These are phyloP conservation scores for Gadopsis marmoratus DNA, from an alignment of 2,797 vertebrate genomes.

Conservation along the genomic window DNA sequence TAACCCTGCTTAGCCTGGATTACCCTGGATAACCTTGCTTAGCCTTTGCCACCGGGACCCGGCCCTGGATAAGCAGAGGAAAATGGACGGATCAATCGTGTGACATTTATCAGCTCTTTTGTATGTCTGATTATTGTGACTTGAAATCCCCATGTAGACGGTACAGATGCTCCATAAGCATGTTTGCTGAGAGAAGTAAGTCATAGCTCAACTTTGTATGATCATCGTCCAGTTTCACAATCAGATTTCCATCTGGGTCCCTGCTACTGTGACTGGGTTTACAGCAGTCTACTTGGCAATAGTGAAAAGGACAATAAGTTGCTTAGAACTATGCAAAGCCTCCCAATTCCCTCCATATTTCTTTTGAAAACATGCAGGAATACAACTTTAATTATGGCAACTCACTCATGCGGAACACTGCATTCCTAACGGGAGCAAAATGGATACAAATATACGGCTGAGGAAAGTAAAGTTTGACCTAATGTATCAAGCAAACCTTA, in stretches of 20 bases:
- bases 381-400: too few species aligned
- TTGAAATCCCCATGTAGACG: background rate
- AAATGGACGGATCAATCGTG: too few species aligned
- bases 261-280: constrained; percentile 12
- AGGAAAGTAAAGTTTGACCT: background rate
- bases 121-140: background rate
- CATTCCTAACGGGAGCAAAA: background rate
- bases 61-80: too few species aligned
- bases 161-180: background rate
- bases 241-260: constrained; percentile 24
- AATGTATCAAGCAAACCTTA: background rate
- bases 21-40: too few species aligned
- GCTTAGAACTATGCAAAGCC: constrained; percentile 18
- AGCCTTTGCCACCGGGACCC: too few species aligned
- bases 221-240: constrained; percentile 16
- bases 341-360: background rate
- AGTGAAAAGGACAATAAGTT: constrained; percentile 24
- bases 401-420: too few species aligned
- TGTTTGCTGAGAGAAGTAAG: background rate
- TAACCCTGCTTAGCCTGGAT: too few species aligned
- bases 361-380: background rate
- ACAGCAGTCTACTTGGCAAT: constrained; percentile 24
- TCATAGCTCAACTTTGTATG: background rate
- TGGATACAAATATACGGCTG: background rate
- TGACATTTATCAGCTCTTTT: too few species aligned